Conservation (phyloP, 1,140 invertebrate species). For the Pemphigus obesinymphae region DNA sequence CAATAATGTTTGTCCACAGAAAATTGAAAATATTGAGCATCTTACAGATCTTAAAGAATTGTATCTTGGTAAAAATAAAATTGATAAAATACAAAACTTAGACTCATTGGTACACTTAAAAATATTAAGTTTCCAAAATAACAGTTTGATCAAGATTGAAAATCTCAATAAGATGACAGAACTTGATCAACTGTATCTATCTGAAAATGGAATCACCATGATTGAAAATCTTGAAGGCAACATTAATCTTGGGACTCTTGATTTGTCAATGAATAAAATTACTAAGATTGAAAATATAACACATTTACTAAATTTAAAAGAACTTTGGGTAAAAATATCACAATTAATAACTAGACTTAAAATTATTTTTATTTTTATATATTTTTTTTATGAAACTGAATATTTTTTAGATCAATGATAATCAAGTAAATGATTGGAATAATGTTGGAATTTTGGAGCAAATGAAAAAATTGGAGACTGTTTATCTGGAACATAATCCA, state of each 20-base stretch:
- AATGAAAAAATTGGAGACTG: constrained; percentile 75
- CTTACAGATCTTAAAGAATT: constrained; percentile 69
- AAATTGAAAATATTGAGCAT: constrained; percentile 78
- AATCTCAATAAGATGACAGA: constrained; percentile 70
- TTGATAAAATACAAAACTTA: constrained; percentile 81
- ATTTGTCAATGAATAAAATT: constrained; percentile 86
- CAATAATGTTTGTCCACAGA: too few relatives aligned
- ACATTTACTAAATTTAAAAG: constrained; percentile 72
- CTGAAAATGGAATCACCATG: constrained; percentile 82
- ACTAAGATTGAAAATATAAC: constrained; percentile 72
- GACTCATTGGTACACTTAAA: constrained; percentile 70
- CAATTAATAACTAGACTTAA: not conserved
- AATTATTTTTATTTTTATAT: not conserved
- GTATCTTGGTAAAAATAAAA: constrained; percentile 96
- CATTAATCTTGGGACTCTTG: constrained; percentile 73
- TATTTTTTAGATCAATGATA: constrained; percentile 78
- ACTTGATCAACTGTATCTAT: constrained; percentile 86
- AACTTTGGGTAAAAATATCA: constrained; percentile 79
- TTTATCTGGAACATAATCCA: constrained; percentile 93
- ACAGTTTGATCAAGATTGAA: constrained; percentile 83
- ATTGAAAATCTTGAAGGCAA: constrained; percentile 72
- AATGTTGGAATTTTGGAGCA: constrained; percentile 69
- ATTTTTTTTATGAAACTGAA: too few relatives aligned
- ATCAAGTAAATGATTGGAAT: constrained; percentile 80
- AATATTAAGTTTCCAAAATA: constrained; percentile 84